Conservation (phyloP, 2,888 invertebrate genomes). For the Xestia ashworthii region DNA sequence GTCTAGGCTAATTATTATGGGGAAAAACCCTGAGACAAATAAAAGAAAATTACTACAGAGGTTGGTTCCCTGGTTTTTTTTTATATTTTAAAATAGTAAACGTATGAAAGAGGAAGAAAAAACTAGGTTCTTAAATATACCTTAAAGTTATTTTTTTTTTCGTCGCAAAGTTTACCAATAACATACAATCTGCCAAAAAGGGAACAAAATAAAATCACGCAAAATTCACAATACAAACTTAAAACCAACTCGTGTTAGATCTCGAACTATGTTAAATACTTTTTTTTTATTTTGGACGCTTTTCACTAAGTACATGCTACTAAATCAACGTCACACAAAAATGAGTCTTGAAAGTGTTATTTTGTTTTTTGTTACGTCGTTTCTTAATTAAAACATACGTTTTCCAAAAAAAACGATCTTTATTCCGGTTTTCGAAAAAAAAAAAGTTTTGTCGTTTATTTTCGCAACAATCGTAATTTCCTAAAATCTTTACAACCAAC, state of each 20-base stretch:
- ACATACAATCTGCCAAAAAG: constrained; percentile 68
- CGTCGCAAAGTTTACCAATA: constrained; percentile 70
- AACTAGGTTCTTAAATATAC: constrained; percentile 1
- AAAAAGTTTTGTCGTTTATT: too few species aligned
- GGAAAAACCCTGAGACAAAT: neutral
- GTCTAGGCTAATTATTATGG: neutral
- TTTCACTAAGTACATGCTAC: constrained; percentile 83
- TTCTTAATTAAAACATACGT: constrained; percentile 35
- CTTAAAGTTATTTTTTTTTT: neutral
- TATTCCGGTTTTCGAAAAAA: neutral
- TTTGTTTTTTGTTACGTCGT: constrained; percentile 23
- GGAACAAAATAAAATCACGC: constrained; percentile 71
- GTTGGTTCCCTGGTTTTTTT: constrained; percentile 74
- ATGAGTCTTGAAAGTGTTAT: constrained; percentile 54
- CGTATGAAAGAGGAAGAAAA: constrained; percentile 35
- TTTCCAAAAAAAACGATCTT: neutral
- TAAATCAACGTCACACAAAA: constrained; percentile 71
- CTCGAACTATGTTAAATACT: constrained; percentile 48
- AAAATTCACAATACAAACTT: constrained; percentile 67
- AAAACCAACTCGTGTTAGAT: constrained; percentile 61
- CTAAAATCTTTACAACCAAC: neutral
- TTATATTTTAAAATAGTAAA: constrained; percentile 27
- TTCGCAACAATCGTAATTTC: neutral
- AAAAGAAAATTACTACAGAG: constrained; percentile 67
- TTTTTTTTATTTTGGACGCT: constrained; percentile 78